Evolutionary conservation across 2,113 vertebrate genomes (phyloP), one percentile per base, ranked within the genome.

Genomic region (Neodon shergylaensis): DNA sequence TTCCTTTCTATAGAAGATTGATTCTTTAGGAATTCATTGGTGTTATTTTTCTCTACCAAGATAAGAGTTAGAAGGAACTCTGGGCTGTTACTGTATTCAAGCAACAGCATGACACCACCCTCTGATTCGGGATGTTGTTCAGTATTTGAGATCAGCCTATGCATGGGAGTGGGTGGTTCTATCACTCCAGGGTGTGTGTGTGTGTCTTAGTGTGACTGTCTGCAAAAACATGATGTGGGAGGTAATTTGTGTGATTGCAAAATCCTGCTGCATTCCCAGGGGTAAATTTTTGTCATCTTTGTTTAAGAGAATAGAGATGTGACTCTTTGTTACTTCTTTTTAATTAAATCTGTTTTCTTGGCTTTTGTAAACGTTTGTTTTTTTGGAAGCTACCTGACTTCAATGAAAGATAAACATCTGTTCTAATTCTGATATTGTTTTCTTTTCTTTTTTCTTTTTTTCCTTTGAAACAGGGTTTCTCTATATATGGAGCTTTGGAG

Each of bases 191-290:
- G 85, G 72, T 47, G 36, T n/a, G 47, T 33, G 31, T 86, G 83
- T 86, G 42, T 79, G 76, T 91, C 70, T 93, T 94, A 90, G 42
- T 22, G 4, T 87, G 91, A 66, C 65, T 36, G 61, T 68, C 73
- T 96, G 14, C 11, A 84, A 86, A 95, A 88, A 88, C 39, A 42
- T 91, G 47, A 42, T 5, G 22, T 88, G 66, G 94, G 66, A 92
- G 82, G 68, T 93, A 94, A 79, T 96, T 93, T 90, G 63, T 82
- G 58, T 95, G 49, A 95, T 95, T 97, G 88, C 65, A 95, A 88
- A 76, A 84, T 47, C 19, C 82, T 92, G 52, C 94, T 96, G 92
- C 61, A 96, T 87, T 94, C 65, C 28, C 77, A 52, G 49, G 63
- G 31, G 22, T 68, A 88, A 92, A 33, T 81, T 79, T 70, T 66